Percentiles rank a stretch among this genome's conserved stretches.
phyloP scores from a whole-genome alignment of 2,113 vertebrate species.

The Drymodes brunneopygia region DNA sequence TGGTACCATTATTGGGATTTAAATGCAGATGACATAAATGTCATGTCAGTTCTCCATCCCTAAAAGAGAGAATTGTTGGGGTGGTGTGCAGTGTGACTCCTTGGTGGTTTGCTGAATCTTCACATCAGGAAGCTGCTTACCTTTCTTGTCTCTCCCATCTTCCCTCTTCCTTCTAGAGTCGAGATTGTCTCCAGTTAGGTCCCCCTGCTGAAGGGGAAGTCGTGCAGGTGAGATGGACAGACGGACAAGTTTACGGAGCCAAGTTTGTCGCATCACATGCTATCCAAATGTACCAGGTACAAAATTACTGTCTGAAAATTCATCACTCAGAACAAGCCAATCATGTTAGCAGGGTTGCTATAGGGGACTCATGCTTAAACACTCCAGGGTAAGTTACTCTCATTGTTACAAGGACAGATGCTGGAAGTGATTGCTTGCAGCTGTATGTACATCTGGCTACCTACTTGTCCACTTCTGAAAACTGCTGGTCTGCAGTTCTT shows the following conservation, averaged over 20 bases:
- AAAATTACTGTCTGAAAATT: background rate
- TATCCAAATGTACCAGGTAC: slow-evolving; percentile 97
- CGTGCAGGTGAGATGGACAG: slow-evolving; percentile 96
- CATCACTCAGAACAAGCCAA: background rate
- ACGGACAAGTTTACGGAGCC: slow-evolving; percentile 92
- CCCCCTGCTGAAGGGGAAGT: slow-evolving; percentile 86
- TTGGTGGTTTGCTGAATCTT: background rate
- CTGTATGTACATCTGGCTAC: background rate
- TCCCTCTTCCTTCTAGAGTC: slow-evolving; percentile 74
- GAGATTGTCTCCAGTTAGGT: slow-evolving; percentile 87
- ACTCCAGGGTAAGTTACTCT: background rate
- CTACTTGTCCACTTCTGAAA: background rate
- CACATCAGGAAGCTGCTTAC: background rate
- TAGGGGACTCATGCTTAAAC: background rate
- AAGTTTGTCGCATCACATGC: slow-evolving; percentile 92
- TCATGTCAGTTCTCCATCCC: background rate
- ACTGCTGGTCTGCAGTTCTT: background rate
- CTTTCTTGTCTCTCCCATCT: background rate
- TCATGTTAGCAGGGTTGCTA: background rate
- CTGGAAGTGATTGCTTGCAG: background rate
- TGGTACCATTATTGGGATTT: background rate
- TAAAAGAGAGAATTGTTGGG: background rate
- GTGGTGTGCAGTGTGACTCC: background rate
- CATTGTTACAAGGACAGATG: background rate
- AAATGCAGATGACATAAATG: background rate